Evolutionary conservation across 2,113 vertebrate species (phyloP), one percentile per base, ranked within the genome.

Genomic region (Lepus americanus): DNA sequence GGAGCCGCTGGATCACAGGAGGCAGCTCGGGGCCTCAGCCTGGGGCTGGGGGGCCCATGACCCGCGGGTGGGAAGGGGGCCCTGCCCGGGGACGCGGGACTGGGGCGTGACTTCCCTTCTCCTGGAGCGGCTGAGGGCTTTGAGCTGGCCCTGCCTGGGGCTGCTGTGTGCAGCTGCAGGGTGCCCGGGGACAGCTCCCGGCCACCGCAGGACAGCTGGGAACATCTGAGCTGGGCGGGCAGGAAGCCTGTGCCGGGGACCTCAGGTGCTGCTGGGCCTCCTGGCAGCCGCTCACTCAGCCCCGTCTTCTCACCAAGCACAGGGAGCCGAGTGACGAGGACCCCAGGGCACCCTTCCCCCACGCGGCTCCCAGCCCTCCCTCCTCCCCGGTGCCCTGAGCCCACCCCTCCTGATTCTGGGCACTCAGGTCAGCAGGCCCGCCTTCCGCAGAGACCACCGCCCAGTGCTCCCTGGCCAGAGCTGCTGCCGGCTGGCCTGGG

Each of bases 281-380:
- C 22, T 4, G 0, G 0, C 11, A 7, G 1, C 33, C 59, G 33
- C n/a, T 13, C 2, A 10, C 73, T 39, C 11, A 70, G 16, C 39
- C 49, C 49, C 1, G 1, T 25, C 69, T 44, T 63, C 27, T 77
- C 39, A 20, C 25, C 27, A 20, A 36, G 14, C 17, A 29, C 2
- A 2, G 31, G 27, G 5, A 74, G 19, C 51, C 67, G 2, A 23
- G 8, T 0, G 0, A 2, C 0, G 3, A 44, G 44, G 44, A 44
- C 44, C 55, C 55, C 55, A 14, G 14, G 19, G 17, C 55, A 59
- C 55, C 55, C 55, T 17, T 59, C 55, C 55, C 55, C 55, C 55
- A 59, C 55, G 55, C 55, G 6, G 55, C 17, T 19, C 55, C 55
- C 55, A 59, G 13, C 55, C 5, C 55, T 55, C 55, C 55, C 19